Evolutionary conservation across 1,140 invertebrate species (phyloP).

Genomic region (Coenobita brevimanus): DNA sequence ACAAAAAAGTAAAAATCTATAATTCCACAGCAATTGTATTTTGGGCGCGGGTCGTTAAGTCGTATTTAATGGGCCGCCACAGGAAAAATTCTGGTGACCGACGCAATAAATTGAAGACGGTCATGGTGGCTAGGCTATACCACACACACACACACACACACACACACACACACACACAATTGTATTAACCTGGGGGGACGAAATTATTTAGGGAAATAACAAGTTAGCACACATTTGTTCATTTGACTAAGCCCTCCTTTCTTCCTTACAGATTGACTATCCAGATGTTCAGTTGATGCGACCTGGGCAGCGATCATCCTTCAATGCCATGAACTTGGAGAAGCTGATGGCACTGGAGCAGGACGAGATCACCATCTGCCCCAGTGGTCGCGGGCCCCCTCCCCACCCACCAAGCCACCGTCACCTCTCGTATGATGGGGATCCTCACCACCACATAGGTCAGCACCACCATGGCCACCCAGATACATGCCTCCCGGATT

Average conservation of each 20-base stretch:
- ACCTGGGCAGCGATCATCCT: constrained; percentile 75
- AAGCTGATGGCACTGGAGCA: constrained; percentile 71
- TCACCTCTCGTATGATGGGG: not conserved
- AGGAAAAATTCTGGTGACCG: no score
- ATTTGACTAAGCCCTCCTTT: no score
- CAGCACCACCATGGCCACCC: constrained; percentile 78
- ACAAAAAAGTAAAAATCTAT: no score
- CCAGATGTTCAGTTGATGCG: constrained; percentile 81
- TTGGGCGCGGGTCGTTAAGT: no score
- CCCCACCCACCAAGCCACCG: constrained; percentile 50
- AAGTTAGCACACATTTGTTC: no score
- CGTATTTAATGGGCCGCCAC: no score
- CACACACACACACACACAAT: no score
- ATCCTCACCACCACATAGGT: constrained; percentile 85
- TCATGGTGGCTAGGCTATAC: no score
- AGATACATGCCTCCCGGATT: constrained; percentile 51
- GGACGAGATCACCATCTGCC: constrained; percentile 70
- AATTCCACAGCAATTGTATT: no score
- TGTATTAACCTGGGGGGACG: not conserved
- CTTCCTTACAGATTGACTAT: constrained; percentile 84
- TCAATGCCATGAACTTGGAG: constrained; percentile 72
- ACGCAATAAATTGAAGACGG: no score
- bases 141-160: no score
- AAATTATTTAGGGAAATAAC: no score
- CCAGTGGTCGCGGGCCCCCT: constrained; percentile 53